A percentile compares a stretch with the other conserved stretches of the same genome.
These are phyloP conservation scores for Euthynnus affinis DNA, from an alignment of 2,797 vertebrate genomes.

Conservation along the genomic window DNA sequence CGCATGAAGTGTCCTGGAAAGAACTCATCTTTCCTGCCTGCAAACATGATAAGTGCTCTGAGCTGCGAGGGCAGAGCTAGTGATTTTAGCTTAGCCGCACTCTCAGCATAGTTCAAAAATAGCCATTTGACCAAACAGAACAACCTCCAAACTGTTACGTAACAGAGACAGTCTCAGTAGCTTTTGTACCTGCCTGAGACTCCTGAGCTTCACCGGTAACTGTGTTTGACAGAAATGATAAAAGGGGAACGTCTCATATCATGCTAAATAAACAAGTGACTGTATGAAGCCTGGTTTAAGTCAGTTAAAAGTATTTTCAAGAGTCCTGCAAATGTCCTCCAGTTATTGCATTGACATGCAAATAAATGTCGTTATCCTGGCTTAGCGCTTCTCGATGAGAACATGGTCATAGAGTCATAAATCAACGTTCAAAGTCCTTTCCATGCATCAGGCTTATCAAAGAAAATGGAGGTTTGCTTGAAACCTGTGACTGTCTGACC, in stretches of 20 bases:
- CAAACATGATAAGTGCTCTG: slow-evolving; percentile 36
- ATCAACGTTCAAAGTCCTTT: slow-evolving; percentile 62
- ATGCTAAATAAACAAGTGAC: neutral
- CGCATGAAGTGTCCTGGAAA: slow-evolving; percentile 20
- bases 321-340: neutral
- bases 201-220: neutral
- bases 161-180: slow-evolving; percentile 38
- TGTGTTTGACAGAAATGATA: neutral
- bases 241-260: neutral
- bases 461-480: slow-evolving; percentile 3
- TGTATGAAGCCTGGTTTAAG: neutral
- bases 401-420: slow-evolving; percentile 42
- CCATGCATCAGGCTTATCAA: slow-evolving; percentile 43
- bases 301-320: neutral
- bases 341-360: slow-evolving; percentile 11
- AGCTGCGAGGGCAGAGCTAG: slow-evolving; percentile 30
- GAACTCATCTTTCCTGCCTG: slow-evolving; percentile 23
- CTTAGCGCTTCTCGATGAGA: slow-evolving; percentile 5
- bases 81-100: slow-evolving; percentile 45
- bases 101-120: slow-evolving; percentile 59
- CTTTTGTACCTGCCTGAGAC: slow-evolving; percentile 44
- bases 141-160: slow-evolving; percentile 55
- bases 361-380: slow-evolving; percentile 31
- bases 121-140: slow-evolving; percentile 64
- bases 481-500: neutral